These are phyloP conservation scores for Caenorhabditis japonica DNA, from an alignment of 2,888 invertebrate species.

Conservation along the genomic window DNA sequence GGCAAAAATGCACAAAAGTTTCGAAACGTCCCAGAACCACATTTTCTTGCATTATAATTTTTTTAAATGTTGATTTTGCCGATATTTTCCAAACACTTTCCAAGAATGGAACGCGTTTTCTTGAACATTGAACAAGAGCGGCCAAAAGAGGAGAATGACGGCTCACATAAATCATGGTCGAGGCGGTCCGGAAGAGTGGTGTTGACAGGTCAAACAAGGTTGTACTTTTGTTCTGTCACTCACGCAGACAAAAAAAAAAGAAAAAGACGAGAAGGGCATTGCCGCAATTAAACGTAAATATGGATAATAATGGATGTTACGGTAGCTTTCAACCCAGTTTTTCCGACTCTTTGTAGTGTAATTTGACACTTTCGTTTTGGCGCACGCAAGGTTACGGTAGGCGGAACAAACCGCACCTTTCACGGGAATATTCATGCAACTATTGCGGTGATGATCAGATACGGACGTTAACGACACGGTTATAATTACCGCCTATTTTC, in stretches of 20 bases:
- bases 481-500: conserved; percentile 20
- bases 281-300: not conserved
- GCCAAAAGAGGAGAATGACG: not conserved
- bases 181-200: not conserved
- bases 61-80: too few species aligned
- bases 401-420: too few species aligned
- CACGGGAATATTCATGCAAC: too few species aligned
- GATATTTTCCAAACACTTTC: too few species aligned
- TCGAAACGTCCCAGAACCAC: too few species aligned
- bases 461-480: conserved; percentile 29
- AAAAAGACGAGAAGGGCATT: not conserved
- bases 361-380: too few species aligned
- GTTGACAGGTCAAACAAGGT: not conserved
- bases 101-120: too few species aligned
- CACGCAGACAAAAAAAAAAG: too few species aligned
- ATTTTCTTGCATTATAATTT: too few species aligned
- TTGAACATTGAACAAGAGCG: too few species aligned
- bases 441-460: conserved; percentile 23
- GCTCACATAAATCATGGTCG: conserved; percentile 19
- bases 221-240: conserved; percentile 6
- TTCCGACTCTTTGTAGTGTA: not conserved
- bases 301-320: too few species aligned
- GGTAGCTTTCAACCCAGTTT: not conserved
- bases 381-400: conserved; percentile 15
- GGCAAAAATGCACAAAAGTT: too few species aligned